These are phyloP conservation scores for Calliphora vicina DNA, from an alignment of 1,140 invertebrate species.

Conservation along the genomic window DNA sequence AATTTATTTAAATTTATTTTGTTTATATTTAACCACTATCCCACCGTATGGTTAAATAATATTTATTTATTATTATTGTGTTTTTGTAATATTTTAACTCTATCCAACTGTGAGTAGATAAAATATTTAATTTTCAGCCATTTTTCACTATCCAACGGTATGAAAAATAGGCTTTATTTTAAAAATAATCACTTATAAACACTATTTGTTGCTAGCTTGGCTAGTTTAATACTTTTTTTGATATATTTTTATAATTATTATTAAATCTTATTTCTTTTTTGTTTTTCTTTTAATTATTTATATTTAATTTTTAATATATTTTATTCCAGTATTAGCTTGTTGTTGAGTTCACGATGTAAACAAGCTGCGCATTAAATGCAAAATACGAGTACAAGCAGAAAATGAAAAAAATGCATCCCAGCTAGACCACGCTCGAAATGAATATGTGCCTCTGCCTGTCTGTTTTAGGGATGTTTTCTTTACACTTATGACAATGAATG, in stretches of 20 bases:
- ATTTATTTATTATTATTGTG: not conserved
- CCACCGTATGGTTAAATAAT: constrained; percentile 32
- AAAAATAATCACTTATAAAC: not conserved
- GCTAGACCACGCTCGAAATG: constrained; percentile 21
- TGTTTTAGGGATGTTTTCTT: constrained; percentile 17
- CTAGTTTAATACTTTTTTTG: constrained; percentile 13
- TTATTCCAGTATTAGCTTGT: not conserved
- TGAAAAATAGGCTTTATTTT: constrained; percentile 3
- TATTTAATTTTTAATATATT: not conserved
- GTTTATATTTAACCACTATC: constrained; percentile 30
- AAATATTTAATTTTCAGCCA: not conserved
- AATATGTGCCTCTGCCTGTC: not conserved
- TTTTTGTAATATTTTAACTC: constrained; percentile 12
- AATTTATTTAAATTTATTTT: not conserved
- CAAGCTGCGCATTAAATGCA: constrained; percentile 33
- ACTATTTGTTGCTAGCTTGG: constrained; percentile 10
- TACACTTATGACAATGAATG: too few species aligned
- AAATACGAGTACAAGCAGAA: constrained; percentile 14
- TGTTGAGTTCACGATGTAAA: constrained; percentile 13
- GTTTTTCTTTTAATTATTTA: not conserved
- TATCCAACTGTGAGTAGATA: constrained; percentile 20
- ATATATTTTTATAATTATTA: not conserved
- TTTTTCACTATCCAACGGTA: constrained; percentile 20
- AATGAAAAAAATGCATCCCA: constrained; percentile 18
- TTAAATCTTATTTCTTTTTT: not conserved